Conservation (phyloP, 2,888 invertebrate species). For the Marronus borbonicus region DNA sequence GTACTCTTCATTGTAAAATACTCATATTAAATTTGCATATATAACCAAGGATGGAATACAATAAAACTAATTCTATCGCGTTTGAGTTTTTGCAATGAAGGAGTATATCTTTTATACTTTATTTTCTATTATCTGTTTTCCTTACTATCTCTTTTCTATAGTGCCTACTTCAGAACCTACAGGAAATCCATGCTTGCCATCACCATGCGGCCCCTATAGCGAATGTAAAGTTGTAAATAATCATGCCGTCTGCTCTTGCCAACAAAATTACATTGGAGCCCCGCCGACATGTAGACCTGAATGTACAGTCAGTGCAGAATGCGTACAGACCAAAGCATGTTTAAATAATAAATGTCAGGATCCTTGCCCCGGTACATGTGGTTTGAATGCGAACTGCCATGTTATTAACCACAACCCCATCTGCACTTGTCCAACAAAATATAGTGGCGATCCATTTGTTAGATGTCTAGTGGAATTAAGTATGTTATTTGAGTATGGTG, state of each 20-base stretch:
- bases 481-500: constrained; percentile 70
- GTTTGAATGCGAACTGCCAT: constrained; percentile 84
- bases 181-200: constrained; percentile 76
- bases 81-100: constrained; percentile 15
- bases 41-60: too few species aligned
- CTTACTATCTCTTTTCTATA: constrained; percentile 54
- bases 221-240: constrained; percentile 81
- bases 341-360: constrained; percentile 85
- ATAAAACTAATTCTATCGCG: too few species aligned
- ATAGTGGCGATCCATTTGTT: constrained; percentile 86
- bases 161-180: constrained; percentile 63
- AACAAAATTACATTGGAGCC: constrained; percentile 83
- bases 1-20: not conserved
- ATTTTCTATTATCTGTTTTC: constrained; percentile 45
- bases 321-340: constrained; percentile 86
- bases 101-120: constrained; percentile 16
- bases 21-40: not conserved
- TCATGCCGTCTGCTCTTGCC: constrained; percentile 87
- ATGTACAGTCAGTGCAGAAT: constrained; percentile 88
- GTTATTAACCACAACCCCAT: constrained; percentile 90
- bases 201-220: constrained; percentile 88
- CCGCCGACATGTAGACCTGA: constrained; percentile 85
- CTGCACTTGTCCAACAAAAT: constrained; percentile 85
- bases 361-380: constrained; percentile 89
- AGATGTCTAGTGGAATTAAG: constrained; percentile 80